Evolutionary conservation across 2,888 invertebrate genomes (phyloP).

Genomic region (Caenorhabditis macrosperma): DNA sequence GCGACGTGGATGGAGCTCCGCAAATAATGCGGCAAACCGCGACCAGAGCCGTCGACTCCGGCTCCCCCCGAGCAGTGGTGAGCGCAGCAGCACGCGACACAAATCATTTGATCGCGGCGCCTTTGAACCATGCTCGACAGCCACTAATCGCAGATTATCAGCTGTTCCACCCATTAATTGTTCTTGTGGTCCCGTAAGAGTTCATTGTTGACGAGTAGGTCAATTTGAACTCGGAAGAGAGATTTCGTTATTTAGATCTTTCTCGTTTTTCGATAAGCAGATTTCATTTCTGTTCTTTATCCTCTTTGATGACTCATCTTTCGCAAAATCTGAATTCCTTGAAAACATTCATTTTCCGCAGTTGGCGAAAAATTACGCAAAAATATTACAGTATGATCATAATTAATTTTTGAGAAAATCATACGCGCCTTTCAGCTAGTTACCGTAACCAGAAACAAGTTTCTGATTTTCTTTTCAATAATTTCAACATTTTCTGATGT

Average conservation of each 20-base stretch:
- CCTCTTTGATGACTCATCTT: too few species aligned
- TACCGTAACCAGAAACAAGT: background rate
- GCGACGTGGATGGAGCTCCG: constrained; percentile 2
- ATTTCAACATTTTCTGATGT: background rate
- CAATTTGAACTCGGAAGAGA: too few species aligned
- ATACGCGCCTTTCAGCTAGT: background rate
- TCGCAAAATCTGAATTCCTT: too few species aligned
- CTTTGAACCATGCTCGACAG: constrained; percentile 1
- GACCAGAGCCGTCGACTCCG: constrained; percentile 9
- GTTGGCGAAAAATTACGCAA: background rate
- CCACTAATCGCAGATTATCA: constrained; percentile 26
- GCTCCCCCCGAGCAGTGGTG: constrained; percentile 24
- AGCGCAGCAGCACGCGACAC: background rate
- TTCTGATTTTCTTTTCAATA: background rate
- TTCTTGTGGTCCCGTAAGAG: too few species aligned
- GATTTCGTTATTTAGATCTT: background rate
- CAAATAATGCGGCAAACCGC: constrained; percentile 29
- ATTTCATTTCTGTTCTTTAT: too few species aligned
- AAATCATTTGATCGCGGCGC: constrained; percentile 16
- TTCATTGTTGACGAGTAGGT: too few species aligned
- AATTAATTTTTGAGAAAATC: too few species aligned
- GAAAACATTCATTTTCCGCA: too few species aligned
- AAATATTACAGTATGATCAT: too few species aligned
- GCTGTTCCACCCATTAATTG: constrained; percentile 7
- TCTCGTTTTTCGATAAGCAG: too few species aligned